phyloP scores from a whole-genome alignment of 1,140 invertebrate species.

The Drosophila suzukii region DNA sequence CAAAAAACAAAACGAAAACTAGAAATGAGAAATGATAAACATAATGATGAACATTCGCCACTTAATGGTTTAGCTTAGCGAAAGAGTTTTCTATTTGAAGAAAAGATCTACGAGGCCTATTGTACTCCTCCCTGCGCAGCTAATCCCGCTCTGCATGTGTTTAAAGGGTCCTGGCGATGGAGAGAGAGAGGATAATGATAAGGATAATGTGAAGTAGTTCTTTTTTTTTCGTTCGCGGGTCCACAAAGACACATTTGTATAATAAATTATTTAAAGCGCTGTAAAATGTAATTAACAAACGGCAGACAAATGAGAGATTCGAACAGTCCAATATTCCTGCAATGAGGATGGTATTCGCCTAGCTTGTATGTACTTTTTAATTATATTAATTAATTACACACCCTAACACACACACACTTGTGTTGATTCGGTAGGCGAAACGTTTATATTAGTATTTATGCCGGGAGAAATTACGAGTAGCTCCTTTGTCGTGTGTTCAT shows the following conservation, averaged over 20 bases:
- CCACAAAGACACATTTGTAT: slow-evolving; percentile 48
- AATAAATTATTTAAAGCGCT: slow-evolving; percentile 46
- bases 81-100: slow-evolving; percentile 16
- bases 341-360: slow-evolving; percentile 18
- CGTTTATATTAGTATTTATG: slow-evolving; percentile 32
- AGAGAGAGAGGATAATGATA: slow-evolving; percentile 5
- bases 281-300: slow-evolving; percentile 44
- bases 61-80: slow-evolving; percentile 29
- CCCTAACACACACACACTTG: slow-evolving; percentile 42
- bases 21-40: neutral
- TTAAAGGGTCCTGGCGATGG: neutral
- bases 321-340: slow-evolving; percentile 18
- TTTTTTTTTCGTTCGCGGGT: slow-evolving; percentile 20
- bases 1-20: slow-evolving; percentile 10
- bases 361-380: slow-evolving; percentile 74
- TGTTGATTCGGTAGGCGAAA: slow-evolving; percentile 18
- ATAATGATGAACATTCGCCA: slow-evolving; percentile 12
- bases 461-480: slow-evolving; percentile 13
- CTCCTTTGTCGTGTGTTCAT: slow-evolving; percentile 30
- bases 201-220: slow-evolving; percentile 12
- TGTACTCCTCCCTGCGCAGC: neutral
- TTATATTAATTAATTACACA: slow-evolving; percentile 71
- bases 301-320: slow-evolving; percentile 41
- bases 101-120: slow-evolving; percentile 4
- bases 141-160: slow-evolving; percentile 13